Base-by-base conservation (phyloP, 2,113 vertebrate species). In the Urocitellus parryii region DNA sequence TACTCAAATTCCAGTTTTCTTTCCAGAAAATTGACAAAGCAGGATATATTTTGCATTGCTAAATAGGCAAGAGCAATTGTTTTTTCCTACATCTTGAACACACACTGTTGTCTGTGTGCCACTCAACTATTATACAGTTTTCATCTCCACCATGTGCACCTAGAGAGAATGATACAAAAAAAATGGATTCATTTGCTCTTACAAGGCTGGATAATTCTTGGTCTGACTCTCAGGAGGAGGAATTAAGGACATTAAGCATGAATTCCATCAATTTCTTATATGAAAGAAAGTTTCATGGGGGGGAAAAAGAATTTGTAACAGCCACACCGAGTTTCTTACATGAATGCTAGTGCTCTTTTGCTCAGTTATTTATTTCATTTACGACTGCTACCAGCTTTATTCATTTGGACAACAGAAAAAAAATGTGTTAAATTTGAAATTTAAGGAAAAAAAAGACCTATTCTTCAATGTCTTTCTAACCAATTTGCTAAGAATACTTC, bases 1-100 rank as follows among this genome's bases (percentile, higher is more conserved):
- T 74, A 94, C 78, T 91, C 56, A 53, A 92, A 96, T 94, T 88
- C 93, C 89, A 96, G 39, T 63, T 88, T 88, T 89, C 93, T 77
- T 93, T 78, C 80, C 91, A 97, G 87, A 91, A 94, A 94, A 93
- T 39, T 74, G 72, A 88, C 76, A 81, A 76, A 58, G 34, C 37
- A 37, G 39, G 48, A 39, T 73, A n/a, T 45, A 88, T 77, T 96
- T 94, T 92, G 34, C 65, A 65, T 74, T 58, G 67, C 89, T 93
- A 68, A 87, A 14, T 3, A 81, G 87, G 56, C 76, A 58, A 68
- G 77, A 32, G 37, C 22, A 20, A 11, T 32, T 27, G 16, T 51
- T 79, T 58, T 24, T 58, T n/a, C 89, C 25, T 77, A 32, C 76
- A 37, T 7, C 20, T 16, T 39, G 65, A 83, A 48, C 25, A 17